Evolutionary conservation across 2,888 invertebrate species (phyloP), one percentile per base, ranked within the genome.

Genomic region (Ennomos erosarius): DNA sequence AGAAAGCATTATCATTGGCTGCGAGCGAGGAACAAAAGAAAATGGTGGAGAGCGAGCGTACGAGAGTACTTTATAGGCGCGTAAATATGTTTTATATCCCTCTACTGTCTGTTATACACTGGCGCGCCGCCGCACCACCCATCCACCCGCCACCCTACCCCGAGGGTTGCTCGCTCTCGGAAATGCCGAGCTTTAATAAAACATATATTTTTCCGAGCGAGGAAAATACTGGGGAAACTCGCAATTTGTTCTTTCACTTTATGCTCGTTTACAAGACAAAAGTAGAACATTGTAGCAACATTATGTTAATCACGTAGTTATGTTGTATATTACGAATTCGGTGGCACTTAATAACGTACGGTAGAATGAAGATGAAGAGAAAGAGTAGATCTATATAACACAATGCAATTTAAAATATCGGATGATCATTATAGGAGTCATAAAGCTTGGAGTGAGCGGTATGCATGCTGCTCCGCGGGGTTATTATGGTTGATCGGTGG

Each of bases 181-280:
- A 92, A 92, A 92, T 89, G 90, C 91, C 90, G 90, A 91, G 92
- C 92, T 91, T 92, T 92, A 92, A 92, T 92, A 92, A 92, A 92
- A 92, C 92, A 92, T 92, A 91, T 90, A 92, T 92, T 92, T 91
- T 91, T 91, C 90, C 90, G 89, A 91, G 90, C 92, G 91, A 88
- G 90, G 90, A 91, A 92, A 92, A 91, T 91, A 90, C 91, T 90
- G 91, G 90, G 90, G 91, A 91, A 91, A 90, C 90, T 92, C 90
- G 90, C 90, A 91, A 92, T 92, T 92, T 92, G 92, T 91, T 92
- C 91, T 91, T 92, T 92, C 92, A 92, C 92, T 92, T 92, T 92
- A 92, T 90, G 90, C 90, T 90, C 92, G 91, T 92, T 92, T 92
- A 92, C 91, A 90, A 92, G 92, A 92, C 91, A 92, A 92, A 92